Base-by-base conservation (phyloP, 2,888 invertebrate genomes). In the Eupithecia centaureata region DNA sequence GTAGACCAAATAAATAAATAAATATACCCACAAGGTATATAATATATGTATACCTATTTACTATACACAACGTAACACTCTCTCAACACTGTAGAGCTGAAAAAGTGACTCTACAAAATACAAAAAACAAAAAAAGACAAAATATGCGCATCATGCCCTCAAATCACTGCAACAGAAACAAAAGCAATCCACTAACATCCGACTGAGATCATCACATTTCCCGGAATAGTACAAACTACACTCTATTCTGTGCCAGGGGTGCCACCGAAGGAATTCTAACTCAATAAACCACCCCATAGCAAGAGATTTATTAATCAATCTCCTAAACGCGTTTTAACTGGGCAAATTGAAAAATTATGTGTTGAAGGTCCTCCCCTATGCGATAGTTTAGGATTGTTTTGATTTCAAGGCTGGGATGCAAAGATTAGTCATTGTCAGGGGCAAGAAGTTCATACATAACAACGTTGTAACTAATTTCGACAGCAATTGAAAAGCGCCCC, bases 281-380 rank as follows among this genome's bases (percentile, higher is more conserved):
- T 87, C 84, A 85, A 89, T 89, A 86, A 85, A 82, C 77, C 82
- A 81, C 88, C 89, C 88, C 86, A 78, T 63, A 61, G 65, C 77
- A 80, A 81, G 84, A 89, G 91, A 92, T 92, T 92, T 91, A 91
- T 92, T 91, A 91, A 92, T 92, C 92, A 89, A 91, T 90, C 91
- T 88, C 86, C 86, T 89, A 86, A 90, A 88, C 88, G 86, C 84
- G 81, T 86, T 88, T 88, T 89, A 89, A 89, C 88, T 85, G 88
- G 83, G 85, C 84, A 88, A 89, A 89, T 89, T 89, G 89, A 89
- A 89, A 89, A 89, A 89, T 89, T 89, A 89, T 89, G 88, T 88
- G 89, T 77, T 83, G 86, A 87, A 86, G 78, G 70, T 66, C 70
- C 72, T 72, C 71, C 75, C 75, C 70, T 70, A 58, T 64, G 67